Base-by-base conservation (phyloP, 2,797 vertebrate genomes). In the Cottoperca gobio region DNA sequence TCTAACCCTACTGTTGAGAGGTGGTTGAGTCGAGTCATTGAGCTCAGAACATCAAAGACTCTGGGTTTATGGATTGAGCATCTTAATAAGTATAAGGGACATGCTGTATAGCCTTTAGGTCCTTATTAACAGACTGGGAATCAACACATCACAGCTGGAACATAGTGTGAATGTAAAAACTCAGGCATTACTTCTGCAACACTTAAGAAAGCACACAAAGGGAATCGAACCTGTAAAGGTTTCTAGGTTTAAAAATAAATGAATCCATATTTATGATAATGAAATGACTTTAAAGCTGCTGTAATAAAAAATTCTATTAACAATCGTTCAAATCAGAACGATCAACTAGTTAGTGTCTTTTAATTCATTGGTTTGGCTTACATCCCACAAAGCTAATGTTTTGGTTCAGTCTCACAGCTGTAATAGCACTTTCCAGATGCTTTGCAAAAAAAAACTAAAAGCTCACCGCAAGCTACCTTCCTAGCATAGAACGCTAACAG, bases 11-110 rank as follows among this genome's bases (percentile, higher is more conserved):
- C 9, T 46, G 2, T 31, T 19, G 33, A 40, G 14, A 57, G 65
- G 73, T 37, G 65, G 43, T 72, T 69, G 42, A 71, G 72, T 63
- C 6, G 39, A 83, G 58, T 14, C 46, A 35, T 26, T 55, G 59
- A 28, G 49, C 42, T 40, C 52, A 24, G 24, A 82, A 88, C 83
- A 89, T 91, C 90, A 88, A 91, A 92, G 79, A 53, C 39, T 26
- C 8, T 17, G 31, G 50, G 45, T 73, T 73, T 80, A 81, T 82
- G 82, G 66, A 63, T 53, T 74, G 70, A 85, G 72, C 40, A 39
- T 52, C 40, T 31, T 73, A 68, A 83, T 43, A 73, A 55, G 70
- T 82, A 61, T 72, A 42, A 55, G 35, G 46, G 49, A 58, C 60
- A 59, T 40, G 24, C 52, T 60, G 63, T 58, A 50, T 26, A 33